Evolutionary conservation across 2,888 invertebrate species (phyloP).

Genomic region (Subacronicta megacephala): DNA sequence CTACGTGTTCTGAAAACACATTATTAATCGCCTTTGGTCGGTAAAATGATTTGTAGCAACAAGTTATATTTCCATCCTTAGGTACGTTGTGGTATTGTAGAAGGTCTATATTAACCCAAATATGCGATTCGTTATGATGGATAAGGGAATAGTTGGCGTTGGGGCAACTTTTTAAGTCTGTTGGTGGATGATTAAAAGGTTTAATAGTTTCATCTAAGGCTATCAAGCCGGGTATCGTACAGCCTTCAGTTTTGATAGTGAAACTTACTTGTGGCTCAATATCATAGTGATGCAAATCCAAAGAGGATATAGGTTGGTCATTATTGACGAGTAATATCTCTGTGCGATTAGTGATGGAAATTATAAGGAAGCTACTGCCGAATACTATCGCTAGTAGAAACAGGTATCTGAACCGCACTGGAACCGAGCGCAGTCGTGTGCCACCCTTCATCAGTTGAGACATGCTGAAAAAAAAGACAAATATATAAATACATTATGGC

Average conservation of each 20-base stretch:
- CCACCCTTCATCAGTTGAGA: slow-evolving; percentile 60
- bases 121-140: slow-evolving; percentile 89
- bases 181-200: slow-evolving; percentile 86
- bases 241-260: slow-evolving; percentile 91
- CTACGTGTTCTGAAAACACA: slow-evolving; percentile 79
- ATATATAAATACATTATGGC: no score
- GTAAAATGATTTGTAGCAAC: slow-evolving; percentile 91
- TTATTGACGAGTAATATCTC: slow-evolving; percentile 70
- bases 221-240: slow-evolving; percentile 91
- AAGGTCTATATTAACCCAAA: slow-evolving; percentile 87
- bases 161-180: slow-evolving; percentile 86
- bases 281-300: slow-evolving; percentile 60
- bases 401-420: slow-evolving; percentile 75
- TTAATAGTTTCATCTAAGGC: slow-evolving; percentile 90
- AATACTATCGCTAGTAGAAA: slow-evolving; percentile 75
- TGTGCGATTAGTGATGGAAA: slow-evolving; percentile 74
- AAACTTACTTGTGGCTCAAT: slow-evolving; percentile 72
- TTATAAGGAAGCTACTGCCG: slow-evolving; percentile 75
- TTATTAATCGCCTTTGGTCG: slow-evolving; percentile 84
- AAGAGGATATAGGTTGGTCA: slow-evolving; percentile 58
- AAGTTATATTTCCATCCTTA: slow-evolving; percentile 81
- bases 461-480: slow-evolving; percentile 76
- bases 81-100: slow-evolving; percentile 85
- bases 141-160: slow-evolving; percentile 86
- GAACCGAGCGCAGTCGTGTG: slow-evolving; percentile 59